Base-by-base conservation (phyloP, 2,113 vertebrate genomes). In the Leptobrachium leishanense region DNA sequence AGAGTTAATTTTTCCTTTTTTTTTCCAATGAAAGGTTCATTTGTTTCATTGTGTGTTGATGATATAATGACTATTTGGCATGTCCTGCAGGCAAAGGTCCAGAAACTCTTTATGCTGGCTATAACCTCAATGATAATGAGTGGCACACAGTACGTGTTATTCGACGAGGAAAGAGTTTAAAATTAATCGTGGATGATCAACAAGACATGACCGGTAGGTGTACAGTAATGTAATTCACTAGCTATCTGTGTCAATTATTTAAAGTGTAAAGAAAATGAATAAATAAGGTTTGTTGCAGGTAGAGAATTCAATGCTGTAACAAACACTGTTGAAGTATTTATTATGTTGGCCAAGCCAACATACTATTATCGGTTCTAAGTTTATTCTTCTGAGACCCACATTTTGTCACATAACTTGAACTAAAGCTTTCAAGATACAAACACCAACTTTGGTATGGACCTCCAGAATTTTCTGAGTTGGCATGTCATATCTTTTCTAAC, bases 91-190 rank as follows among this genome's bases (percentile, higher is more conserved):
- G 97, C 93, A 99, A 99, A 93, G 98, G 98, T 88, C 98, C 98
- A 87, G 97, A 99, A 90, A 99, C 95, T 79, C 95, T 99, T 90
- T 98, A 97, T 94, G 95, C 96, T 67, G 98, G 97, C 92, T 96
- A 98, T 94, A 98, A 97, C 94, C 94, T 99, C 93, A 99, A 99
- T 91, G 97, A 99, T 94, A 98, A 99, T 83, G 97, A 99, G 84
- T 99, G 98, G 98, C 98, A 99, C 93, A 99, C 98, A 15, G 96
- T 99, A 31, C 97, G 97, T 85, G 98, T 99, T 90, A 95, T 95
- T 88, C 96, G 98, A 74, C 94, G 98, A 89, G 98, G 98, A 87
- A 98, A 97, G 91, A 95, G 91, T 89, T 93, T 99, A 92, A 96
- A 96, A 92, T 92, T 99, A 90, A 95, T 93, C 40, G 98, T 99